phyloP scores from a whole-genome alignment of 1,140 invertebrate species.

The Pogonomyrmex barbatus region DNA sequence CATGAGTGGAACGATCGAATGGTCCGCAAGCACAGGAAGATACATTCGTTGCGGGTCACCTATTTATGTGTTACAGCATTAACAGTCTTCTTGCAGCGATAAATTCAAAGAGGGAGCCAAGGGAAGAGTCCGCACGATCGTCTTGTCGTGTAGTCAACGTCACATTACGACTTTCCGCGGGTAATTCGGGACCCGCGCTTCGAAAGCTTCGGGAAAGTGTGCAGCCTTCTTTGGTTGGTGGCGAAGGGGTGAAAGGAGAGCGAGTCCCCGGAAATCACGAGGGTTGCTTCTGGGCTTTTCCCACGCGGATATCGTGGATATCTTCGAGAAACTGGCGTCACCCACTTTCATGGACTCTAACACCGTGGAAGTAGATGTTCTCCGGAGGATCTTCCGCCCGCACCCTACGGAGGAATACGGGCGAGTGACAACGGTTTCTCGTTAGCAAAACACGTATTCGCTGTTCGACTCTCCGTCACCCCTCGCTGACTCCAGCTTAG shows the following conservation, averaged over 20 bases:
- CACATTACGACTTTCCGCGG: slow-evolving; percentile 70
- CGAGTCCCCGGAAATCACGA: slow-evolving; percentile 67
- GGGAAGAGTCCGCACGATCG: slow-evolving; percentile 46
- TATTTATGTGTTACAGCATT: slow-evolving; percentile 50
- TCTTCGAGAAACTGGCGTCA: slow-evolving; percentile 72
- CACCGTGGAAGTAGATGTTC: slow-evolving; percentile 64
- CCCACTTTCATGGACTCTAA: slow-evolving; percentile 71
- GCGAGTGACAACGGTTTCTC: slow-evolving; percentile 81
- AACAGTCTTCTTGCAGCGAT: slow-evolving; percentile 61
- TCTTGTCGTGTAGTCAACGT: slow-evolving; percentile 69
- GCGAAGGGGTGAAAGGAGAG: neutral
- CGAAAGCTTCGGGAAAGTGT: slow-evolving; percentile 21
- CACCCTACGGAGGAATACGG: slow-evolving; percentile 72
- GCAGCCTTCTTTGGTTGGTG: neutral
- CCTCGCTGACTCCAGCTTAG: slow-evolving; percentile 34
- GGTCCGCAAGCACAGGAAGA: slow-evolving; percentile 31
- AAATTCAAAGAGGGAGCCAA: slow-evolving; percentile 44
- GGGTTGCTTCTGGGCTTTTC: slow-evolving; percentile 71
- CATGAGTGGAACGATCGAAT: slow-evolving; percentile 55
- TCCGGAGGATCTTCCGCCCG: slow-evolving; percentile 43
- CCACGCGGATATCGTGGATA: slow-evolving; percentile 76
- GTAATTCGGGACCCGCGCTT: neutral
- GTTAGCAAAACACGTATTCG: slow-evolving; percentile 80
- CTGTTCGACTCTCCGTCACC: slow-evolving; percentile 73
- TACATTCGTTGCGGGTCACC: slow-evolving; percentile 57